Evolutionary conservation across 2,113 vertebrate species (phyloP), one percentile per base, ranked within the genome.

Genomic region (Oreochromis aureus): DNA sequence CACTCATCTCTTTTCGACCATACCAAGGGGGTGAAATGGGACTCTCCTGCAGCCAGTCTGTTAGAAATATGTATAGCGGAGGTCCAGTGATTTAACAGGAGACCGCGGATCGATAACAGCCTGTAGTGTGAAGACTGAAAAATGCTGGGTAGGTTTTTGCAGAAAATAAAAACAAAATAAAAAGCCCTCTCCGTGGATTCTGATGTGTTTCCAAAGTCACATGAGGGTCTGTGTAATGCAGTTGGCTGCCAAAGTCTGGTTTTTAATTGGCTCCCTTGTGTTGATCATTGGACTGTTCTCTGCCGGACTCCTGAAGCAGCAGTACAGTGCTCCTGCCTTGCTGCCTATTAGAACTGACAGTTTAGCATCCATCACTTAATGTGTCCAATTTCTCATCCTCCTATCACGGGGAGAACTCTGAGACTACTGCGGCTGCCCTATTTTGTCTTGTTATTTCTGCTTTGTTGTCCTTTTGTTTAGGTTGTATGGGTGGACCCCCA

Each of bases 211-310:
- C 91, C 88, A 93, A 90, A 86, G 82, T 95, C 95, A 94, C 92
- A 93, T 76, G 91, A 94, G 94, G 93, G 93, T 91, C 92, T 66
- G 90, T 53, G 73, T 83, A 91, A 89, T 87, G 89, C 89, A 79
- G 90, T 91, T 84, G 82, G 82, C 95, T 95, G 95, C 95, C 95
- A 96, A 93, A 93, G 92, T 90, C 92, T 94, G 90, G 13, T 89
- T 94, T 95, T 95, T 96, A 96, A 96, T 96, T 96, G 95, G 95
- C 94, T 96, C 95, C 95, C 95, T 89, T 94, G 95, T 95, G 95
- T 86, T 95, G 95, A 95, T 95, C 95, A 96, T 93, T 88, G 95
- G 91, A 93, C 91, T 94, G 90, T 89, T 93, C 88, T 94, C 89
- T 85, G 86, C 87, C 83, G 71, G 86, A 91, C 86, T 92, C 87